A percentile compares a stretch with the other conserved stretches of the same genome.
phyloP scores from a whole-genome alignment of 2,113 vertebrate genomes.

The Chloroceryle aenea region DNA sequence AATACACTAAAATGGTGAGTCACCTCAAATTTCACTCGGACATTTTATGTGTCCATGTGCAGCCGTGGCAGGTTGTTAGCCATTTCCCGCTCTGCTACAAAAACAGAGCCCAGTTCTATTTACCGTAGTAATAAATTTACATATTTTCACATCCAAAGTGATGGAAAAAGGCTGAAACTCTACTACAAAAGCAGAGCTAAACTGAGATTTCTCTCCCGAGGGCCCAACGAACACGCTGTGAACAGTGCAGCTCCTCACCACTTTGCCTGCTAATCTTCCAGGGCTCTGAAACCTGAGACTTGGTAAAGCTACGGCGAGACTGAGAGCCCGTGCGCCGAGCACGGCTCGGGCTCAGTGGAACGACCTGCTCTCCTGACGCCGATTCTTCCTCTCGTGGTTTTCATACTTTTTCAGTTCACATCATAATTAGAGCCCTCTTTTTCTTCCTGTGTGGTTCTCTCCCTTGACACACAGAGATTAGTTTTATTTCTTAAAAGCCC shows the following conservation, averaged over 20 bases:
- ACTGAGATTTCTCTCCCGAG: neutral
- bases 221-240: rapidly evolving
- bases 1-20: neutral
- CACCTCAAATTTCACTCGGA: neutral
- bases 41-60: neutral
- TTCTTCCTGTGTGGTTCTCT: neutral
- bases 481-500: neutral
- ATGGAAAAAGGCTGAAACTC: neutral
- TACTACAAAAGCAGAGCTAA: neutral
- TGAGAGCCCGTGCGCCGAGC: neutral
- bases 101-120: neutral
- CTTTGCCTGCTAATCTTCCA: neutral
- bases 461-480: neutral
- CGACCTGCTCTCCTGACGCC: neutral
- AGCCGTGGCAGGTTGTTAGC: neutral
- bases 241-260: neutral
- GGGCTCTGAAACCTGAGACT: constrained; percentile 5
- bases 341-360: neutral
- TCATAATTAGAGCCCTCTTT: neutral
- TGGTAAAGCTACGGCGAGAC: neutral
- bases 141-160: neutral
- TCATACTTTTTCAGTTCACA: neutral
- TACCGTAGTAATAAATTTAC: neutral
- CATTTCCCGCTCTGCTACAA: neutral
- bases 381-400: neutral